A percentile compares a stretch with the other conserved stretches of the same genome.
Evolutionary conservation across 1,140 invertebrate genomes (phyloP).

Genomic region (Chironomus striatipennis): DNA sequence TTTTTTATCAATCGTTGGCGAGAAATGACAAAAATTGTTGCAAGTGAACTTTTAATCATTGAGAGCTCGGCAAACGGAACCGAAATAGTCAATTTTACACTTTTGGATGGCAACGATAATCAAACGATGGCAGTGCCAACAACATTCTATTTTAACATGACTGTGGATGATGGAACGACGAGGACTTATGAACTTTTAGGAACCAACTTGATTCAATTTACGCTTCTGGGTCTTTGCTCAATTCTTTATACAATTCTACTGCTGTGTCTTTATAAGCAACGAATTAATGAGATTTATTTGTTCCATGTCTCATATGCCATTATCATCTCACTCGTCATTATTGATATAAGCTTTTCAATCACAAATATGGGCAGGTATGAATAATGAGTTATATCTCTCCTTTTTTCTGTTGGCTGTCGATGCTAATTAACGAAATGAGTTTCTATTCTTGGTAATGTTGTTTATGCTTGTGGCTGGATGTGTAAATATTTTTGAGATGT

Average conservation of each 20-base stretch:
- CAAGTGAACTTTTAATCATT: background rate
- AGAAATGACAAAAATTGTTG: background rate
- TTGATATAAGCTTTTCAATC: slow-evolving; percentile 50
- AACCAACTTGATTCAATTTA: slow-evolving; percentile 19
- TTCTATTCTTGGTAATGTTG: slow-evolving; percentile 32
- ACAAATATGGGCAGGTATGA: slow-evolving; percentile 43
- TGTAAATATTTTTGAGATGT: background rate
- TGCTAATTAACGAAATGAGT: slow-evolving; percentile 9
- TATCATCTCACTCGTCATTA: slow-evolving; percentile 57
- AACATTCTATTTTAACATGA: slow-evolving; percentile 20
- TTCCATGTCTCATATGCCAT: slow-evolving; percentile 74
- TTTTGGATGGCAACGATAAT: slow-evolving; percentile 23
- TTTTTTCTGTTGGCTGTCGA: slow-evolving; percentile 24
- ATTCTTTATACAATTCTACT: slow-evolving; percentile 54
- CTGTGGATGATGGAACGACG: no score
- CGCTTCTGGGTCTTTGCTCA: slow-evolving; percentile 18
- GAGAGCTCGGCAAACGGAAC: slow-evolving; percentile 31
- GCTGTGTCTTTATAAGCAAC: slow-evolving; percentile 64
- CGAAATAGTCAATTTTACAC: slow-evolving; percentile 27
- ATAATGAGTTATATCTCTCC: background rate
- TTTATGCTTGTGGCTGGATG: background rate
- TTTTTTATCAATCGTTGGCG: slow-evolving; percentile 37
- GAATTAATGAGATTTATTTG: slow-evolving; percentile 81
- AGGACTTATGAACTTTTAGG: slow-evolving; percentile 19
- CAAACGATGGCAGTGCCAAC: slow-evolving; percentile 31